Base-by-base conservation (phyloP, 2,113 vertebrate species). In the Leucosticte australis region DNA sequence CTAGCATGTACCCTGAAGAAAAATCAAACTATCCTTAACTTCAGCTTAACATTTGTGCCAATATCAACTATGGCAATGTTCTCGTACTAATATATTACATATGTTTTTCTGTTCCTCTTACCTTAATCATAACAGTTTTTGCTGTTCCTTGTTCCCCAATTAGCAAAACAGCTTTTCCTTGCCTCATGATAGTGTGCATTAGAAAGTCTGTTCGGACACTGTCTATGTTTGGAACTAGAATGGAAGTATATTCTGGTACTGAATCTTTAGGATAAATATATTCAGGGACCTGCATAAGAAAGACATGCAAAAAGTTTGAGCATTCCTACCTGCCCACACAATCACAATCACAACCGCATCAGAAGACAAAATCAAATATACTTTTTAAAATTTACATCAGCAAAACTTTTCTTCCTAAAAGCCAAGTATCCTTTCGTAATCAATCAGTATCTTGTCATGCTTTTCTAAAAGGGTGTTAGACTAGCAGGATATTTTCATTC, bases 121-220 rank as follows among this genome's bases (percentile, higher is more conserved):
- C 98, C 97, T 98, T 98, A 31, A 99, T 98, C 98, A 98, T 98
- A 91, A 99, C 98, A 31, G 98, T 98, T 96, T 99, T 99, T 91
- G 97, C 98, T 47, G 98, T 99, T 73, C 98, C 98, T 93, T 99
- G 98, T 75, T 98, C 98, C 46, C 98, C 98, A 55, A 97, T 98
- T 71, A 99, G 97, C 74, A 99, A 93, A 90, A 98, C 98, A 10
- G 98, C 98, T 96, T 98, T 98, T 65, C 96, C 97, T 96, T 99
- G 98, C 74, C 95, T 98, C 97, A 98, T 97, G 56, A 98, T 95
- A 44, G 96, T 98, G 69, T 98, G 96, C 97, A 98, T 98, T 39
- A 99, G 97, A 94, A 98, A 98, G 79, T 98, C 97, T 20, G 97
- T 98, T 91, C 98, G 96, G 71, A 98, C 96, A 65, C 98, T 99